Percentiles rank a stretch among this genome's conserved stretches.
phyloP scores from a whole-genome alignment of 2,797 vertebrate genomes.

The Anisognathus igniventris region DNA sequence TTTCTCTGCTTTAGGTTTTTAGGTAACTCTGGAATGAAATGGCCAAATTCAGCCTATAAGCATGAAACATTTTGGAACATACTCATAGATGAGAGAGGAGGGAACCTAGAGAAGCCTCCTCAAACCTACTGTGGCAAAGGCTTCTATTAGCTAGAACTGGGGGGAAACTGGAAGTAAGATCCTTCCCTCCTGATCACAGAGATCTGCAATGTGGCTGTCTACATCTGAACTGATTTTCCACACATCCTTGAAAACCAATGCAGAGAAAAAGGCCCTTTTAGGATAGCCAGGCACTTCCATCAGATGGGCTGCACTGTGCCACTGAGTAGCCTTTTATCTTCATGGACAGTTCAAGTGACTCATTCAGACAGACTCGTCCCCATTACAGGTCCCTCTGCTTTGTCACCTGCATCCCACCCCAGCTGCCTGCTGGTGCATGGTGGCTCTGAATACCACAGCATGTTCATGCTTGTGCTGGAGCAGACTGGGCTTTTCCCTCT shows the following conservation, averaged over 20 bases:
- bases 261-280: not conserved
- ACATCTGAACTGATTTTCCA: not conserved
- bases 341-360: not conserved
- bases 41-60: not conserved
- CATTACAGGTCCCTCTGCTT: not conserved
- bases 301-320: not conserved
- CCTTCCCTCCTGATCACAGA: not conserved
- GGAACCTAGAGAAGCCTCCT: not conserved
- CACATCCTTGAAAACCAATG: not conserved
- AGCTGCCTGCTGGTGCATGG: not conserved
- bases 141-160: not conserved
- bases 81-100: not conserved
- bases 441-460: not conserved
- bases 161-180: not conserved
- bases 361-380: not conserved
- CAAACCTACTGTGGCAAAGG: not conserved
- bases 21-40: not conserved
- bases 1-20: not conserved
- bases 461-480: not conserved
- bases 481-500: not conserved
- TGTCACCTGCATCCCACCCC: not conserved
- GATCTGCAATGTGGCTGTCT: not conserved
- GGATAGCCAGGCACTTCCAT: not conserved
- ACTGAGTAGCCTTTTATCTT: not conserved
- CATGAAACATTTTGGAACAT: not conserved